A percentile compares a stretch with the other conserved stretches of the same genome.
phyloP scores from a whole-genome alignment of 2,888 invertebrate species.

The Polydrusus cervinus region DNA sequence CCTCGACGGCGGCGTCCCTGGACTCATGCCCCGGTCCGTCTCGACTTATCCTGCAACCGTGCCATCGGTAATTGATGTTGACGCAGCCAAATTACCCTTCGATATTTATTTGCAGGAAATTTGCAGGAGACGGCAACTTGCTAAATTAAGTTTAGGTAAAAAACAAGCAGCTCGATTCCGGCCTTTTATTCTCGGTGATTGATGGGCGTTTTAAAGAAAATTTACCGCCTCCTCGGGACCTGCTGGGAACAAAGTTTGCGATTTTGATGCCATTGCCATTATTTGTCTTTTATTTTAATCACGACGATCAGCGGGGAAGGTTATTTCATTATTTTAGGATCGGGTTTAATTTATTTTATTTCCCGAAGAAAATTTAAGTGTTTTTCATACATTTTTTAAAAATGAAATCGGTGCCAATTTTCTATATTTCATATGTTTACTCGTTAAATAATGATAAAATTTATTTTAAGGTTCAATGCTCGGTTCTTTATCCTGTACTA shows the following conservation, averaged over 20 bases:
- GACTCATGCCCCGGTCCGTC: not conserved
- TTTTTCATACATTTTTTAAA: too few relatives aligned
- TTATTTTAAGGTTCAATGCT: too few relatives aligned
- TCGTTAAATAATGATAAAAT: too few relatives aligned
- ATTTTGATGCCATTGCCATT: slow-evolving; percentile 4
- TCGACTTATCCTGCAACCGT: slow-evolving; percentile 13
- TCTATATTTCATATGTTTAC: too few relatives aligned
- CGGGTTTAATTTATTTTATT: not conserved
- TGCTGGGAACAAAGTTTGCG: not conserved
- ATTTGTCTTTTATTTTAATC: slow-evolving; percentile 8
- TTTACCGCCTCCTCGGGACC: slow-evolving; percentile 9
- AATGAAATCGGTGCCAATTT: too few relatives aligned
- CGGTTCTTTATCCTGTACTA: too few relatives aligned
- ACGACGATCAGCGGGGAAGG: not conserved
- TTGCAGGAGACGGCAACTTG: slow-evolving; percentile 23
- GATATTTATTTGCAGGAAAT: slow-evolving; percentile 30
- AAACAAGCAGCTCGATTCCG: slow-evolving; percentile 27
- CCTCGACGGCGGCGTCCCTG: not conserved
- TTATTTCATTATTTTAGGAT: slow-evolving; percentile 1
- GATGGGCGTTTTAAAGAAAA: slow-evolving; percentile 25
- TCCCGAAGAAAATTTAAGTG: not conserved
- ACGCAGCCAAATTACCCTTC: slow-evolving; percentile 27
- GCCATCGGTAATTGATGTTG: slow-evolving; percentile 27
- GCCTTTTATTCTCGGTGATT: slow-evolving; percentile 24
- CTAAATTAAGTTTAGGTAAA: slow-evolving; percentile 22